Base-by-base conservation (phyloP, 1,140 invertebrate species). In the Drosophila virilis region DNA sequence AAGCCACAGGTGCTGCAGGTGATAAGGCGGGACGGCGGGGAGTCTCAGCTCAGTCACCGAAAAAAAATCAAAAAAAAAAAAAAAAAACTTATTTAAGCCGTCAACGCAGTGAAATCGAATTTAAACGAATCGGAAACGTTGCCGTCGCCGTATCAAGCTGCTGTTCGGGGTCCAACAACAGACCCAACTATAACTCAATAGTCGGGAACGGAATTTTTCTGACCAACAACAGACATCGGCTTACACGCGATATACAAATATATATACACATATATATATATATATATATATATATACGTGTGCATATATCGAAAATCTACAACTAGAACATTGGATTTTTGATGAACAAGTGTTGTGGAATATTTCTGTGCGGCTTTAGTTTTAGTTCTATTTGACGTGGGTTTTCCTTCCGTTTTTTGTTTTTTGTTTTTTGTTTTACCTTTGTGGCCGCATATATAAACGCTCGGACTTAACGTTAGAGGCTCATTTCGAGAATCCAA, bases 261-360 rank as follows among this genome's bases (percentile, higher is more conserved):
- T 37, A 40, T 9, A 42, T 9, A 17, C 40, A 15, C 6, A 32
- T 52, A 40, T n/a, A 42, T 43, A 33, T 48, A 8, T 1, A 42
- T 9, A 17, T 50, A 15, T 5, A 32, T 52, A 40, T n/a, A 42
- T 43, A 33, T 48, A 8, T 1, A 58, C 42, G 22, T 42, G 9
- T 32, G 12, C 15, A 43, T 42, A 37, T 12, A 38, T 28, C 22
- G 22, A 28, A 28, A 28, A 28, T 5, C 22, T 28, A 28, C 22
- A 9, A 28, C 10, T 70, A 48, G 50, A 66, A 61, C 38, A 33
- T 64, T 60, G 15, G 45, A 38, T 54, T 37, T 57, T 68, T 74
- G 52, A 78, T 78, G 72, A 75, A 78, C 76, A 78, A 78, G 40
- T 78, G 76, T 70, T 78, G 55, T 46, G 54, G 42, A 54, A 54